A percentile compares a stretch with the other conserved stretches of the same genome.
Evolutionary conservation across 2,797 vertebrate genomes (phyloP).

Genomic region (Enteromius viviparus): DNA sequence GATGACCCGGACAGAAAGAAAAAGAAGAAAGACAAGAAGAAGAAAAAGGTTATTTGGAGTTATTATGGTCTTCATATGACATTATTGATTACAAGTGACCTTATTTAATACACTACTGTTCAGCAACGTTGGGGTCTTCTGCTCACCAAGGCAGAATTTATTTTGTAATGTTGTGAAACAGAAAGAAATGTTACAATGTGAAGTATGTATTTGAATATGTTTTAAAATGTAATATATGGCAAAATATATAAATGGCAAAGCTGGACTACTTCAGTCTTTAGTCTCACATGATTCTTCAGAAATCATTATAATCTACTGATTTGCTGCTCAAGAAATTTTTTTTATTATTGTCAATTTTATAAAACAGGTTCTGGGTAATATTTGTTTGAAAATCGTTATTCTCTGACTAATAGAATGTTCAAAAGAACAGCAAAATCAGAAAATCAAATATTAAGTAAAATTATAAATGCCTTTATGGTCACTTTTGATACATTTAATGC

Average conservation of each 20-base stretch:
- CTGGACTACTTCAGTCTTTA: too few species aligned
- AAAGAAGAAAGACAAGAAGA: conserved; percentile 98
- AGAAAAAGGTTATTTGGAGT: conserved; percentile 86
- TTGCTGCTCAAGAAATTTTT: not conserved
- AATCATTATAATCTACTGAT: not conserved
- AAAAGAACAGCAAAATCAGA: not conserved
- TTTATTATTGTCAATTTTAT: not conserved
- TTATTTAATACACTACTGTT: not conserved
- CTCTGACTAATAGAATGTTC: not conserved
- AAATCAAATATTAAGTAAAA: not conserved
- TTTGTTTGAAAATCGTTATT: too few species aligned
- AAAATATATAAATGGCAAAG: not conserved
- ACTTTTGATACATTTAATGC: not conserved
- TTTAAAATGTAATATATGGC: not conserved
- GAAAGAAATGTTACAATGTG: not conserved
- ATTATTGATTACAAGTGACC: not conserved
- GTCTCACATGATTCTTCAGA: not conserved
- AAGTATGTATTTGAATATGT: not conserved
- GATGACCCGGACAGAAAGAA: conserved; percentile 95
- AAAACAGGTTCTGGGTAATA: too few species aligned
- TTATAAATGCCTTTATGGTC: not conserved
- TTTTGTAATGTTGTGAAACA: not conserved
- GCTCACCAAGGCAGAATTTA: not conserved
- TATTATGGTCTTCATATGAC: not conserved
- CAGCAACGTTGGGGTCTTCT: not conserved